These are phyloP conservation scores for Cassiopea xamachana DNA, from an alignment of 30 jellyfish, hydroid and myxozoan species.

Conservation along the genomic window DNA sequence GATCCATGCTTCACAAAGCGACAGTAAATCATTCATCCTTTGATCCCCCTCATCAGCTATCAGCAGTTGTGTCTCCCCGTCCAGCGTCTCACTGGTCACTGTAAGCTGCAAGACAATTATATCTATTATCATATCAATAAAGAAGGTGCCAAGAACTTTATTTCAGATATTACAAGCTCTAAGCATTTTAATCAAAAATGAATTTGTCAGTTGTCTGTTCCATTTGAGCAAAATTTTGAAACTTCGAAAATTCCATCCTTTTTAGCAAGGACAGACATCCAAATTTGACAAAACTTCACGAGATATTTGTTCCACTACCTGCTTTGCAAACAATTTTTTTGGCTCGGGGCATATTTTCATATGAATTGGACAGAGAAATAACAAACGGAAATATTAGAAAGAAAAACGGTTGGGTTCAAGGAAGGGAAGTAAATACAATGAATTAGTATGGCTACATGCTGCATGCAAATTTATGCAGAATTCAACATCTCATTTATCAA, in stretches of 20 bases:
- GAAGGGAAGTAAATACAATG: neutral
- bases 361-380: neutral
- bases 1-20: slow-evolving; percentile 79
- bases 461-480: neutral
- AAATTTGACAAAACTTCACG: too few relatives aligned
- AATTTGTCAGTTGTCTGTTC: too few relatives aligned
- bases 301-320: too few relatives aligned
- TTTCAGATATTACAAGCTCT: neutral
- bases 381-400: neutral
- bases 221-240: too few relatives aligned
- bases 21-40: slow-evolving; percentile 55
- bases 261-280: too few relatives aligned
- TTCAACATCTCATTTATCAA: neutral
- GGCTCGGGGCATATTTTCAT: too few relatives aligned
- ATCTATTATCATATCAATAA: neutral
- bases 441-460: neutral
- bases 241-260: too few relatives aligned
- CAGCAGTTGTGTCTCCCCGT: slow-evolving; percentile 68
- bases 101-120: slow-evolving; percentile 44
- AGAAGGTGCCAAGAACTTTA: neutral
- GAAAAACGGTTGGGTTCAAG: neutral
- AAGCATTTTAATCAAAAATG: too few relatives aligned
- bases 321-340: too few relatives aligned
- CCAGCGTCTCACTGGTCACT: slow-evolving; percentile 84
- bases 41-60: slow-evolving; percentile 75